phyloP scores from a whole-genome alignment of 2,797 vertebrate genomes.

The Mareca penelope region DNA sequence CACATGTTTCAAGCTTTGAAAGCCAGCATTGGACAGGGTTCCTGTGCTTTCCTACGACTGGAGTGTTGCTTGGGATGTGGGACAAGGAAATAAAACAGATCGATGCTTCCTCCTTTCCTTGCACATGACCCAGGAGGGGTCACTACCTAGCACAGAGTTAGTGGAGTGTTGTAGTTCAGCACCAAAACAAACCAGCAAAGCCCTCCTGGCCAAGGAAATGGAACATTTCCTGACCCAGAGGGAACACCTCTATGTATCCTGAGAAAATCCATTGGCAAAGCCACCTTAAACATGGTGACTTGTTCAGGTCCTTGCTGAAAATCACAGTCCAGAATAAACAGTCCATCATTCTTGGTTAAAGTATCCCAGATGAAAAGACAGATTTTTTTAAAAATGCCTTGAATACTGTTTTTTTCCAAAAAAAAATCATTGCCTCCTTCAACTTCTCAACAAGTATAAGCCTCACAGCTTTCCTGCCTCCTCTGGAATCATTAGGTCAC shows the following conservation, averaged over 20 bases:
- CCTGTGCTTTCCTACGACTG: background rate
- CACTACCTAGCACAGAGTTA: background rate
- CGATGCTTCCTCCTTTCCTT: background rate
- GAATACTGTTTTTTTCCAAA: background rate
- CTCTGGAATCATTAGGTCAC: constrained; percentile 6
- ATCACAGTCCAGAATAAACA: background rate
- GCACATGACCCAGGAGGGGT: rapidly evolving
- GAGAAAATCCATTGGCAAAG: background rate
- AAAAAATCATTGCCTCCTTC: background rate
- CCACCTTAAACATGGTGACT: background rate
- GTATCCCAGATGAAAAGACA: background rate
- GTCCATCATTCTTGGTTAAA: background rate
- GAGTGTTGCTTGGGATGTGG: background rate
- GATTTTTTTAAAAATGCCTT: background rate
- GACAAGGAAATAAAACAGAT: background rate
- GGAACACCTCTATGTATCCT: background rate
- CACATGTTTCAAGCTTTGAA: background rate
- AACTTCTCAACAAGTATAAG: constrained; percentile 32
- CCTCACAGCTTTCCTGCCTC: constrained; percentile 9
- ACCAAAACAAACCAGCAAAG: background rate
- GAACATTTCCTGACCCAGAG: background rate
- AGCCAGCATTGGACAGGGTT: background rate
- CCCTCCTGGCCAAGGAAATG: background rate
- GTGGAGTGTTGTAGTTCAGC: background rate
- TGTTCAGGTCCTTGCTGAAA: background rate